A percentile compares a stretch with the other conserved stretches of the same genome.
These are phyloP conservation scores for Odocoileus hemionus DNA, from an alignment of 2,113 vertebrate genomes.

Conservation along the genomic window DNA sequence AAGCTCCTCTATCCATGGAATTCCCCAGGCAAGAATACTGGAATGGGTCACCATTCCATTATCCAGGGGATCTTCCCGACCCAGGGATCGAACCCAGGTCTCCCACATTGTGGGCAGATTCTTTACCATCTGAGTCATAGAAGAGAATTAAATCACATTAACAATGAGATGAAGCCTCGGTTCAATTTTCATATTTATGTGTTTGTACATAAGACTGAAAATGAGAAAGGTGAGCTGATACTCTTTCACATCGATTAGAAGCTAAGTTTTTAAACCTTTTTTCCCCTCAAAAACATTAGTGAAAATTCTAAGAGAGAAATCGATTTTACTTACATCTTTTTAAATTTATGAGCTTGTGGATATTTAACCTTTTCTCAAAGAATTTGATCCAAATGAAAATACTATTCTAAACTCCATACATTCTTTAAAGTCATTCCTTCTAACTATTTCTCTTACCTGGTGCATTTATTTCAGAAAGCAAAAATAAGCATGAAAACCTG, in stretches of 20 bases:
- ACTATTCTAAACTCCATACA: neutral
- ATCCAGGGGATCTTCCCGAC: neutral
- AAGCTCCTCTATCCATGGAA: neutral
- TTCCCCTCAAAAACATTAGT: neutral
- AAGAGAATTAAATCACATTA: neutral
- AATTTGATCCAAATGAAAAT: neutral
- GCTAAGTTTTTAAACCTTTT: neutral
- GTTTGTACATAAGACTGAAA: neutral
- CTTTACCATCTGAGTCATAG: neutral
- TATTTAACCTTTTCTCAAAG: constrained; percentile 6
- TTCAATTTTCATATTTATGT: neutral
- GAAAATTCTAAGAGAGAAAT: neutral
- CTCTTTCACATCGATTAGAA: neutral
- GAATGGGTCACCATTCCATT: neutral
- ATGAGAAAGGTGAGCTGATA: neutral
- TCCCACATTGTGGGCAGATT: neutral
- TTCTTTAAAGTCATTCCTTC: neutral
- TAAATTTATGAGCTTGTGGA: neutral
- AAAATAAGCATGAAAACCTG: constrained; percentile 97
- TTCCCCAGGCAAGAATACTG: neutral
- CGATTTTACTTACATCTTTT: neutral
- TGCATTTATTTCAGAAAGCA: constrained; percentile 89
- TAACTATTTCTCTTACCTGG: neutral
- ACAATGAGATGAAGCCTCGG: neutral
- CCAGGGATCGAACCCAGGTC: accelerated